Evolutionary conservation across 2,888 invertebrate species (phyloP), one percentile per base, ranked within the genome.

Genomic region (Xylota sylvarum): DNA sequence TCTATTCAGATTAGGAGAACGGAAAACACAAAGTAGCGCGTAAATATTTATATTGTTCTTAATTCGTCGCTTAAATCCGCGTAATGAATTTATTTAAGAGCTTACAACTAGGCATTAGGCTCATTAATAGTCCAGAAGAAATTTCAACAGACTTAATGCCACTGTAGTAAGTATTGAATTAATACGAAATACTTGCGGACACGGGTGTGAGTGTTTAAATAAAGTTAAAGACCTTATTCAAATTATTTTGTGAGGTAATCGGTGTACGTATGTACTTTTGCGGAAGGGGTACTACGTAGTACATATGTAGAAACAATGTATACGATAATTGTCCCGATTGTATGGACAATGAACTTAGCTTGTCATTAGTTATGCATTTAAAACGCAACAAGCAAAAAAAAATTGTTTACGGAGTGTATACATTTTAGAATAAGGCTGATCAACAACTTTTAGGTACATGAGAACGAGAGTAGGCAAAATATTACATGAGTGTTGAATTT

Each of bases 31-130:
- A 23, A 23, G 17, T 0, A 4, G 4, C 9, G 37, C 27, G 23
- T 50, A 17, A 48, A 64, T 35, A 35, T 62, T 62, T 40, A 64
- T 30, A 14, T 30, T 17, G 10, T 32, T 17, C 46, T 2, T 23
- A 19, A 62, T 10, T 19, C 10, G 4, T 27, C 4, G 72, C n/a
- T 0, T 10, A 17, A 60, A 6, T n/a, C 12, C 55, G 32, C 43
- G 56, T 14, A 30, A 84, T 84, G 84, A 84, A 70, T 74, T 74
- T 84, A 27, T 48, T 84, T 2, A 74, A 80, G 64, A 84, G 64
- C 48, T 43, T 80, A 6, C 74, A 84, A 50, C 19, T 84, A 12
- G 69, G 62, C 19, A 43, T 80, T 3, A 56, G 14, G 40, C 35
- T 84, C 27, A 65, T 84, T 43, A 64, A 35, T 43, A 79, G 56